Evolutionary conservation across 1,140 invertebrate genomes (phyloP), one percentile per base, ranked within the genome.

Genomic region (Zaprionus gabonicus): DNA sequence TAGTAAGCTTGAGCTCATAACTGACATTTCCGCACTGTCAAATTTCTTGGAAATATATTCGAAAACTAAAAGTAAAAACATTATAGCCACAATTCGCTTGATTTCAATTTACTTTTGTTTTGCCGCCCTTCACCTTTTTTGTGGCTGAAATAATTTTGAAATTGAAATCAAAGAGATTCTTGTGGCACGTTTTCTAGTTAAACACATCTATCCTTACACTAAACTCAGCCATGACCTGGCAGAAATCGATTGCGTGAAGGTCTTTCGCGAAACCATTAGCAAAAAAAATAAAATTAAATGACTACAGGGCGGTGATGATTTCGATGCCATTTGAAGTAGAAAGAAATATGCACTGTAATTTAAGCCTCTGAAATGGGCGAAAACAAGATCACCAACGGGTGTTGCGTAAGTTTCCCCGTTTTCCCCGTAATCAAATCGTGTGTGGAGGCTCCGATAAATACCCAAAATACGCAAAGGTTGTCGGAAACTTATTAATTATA

Each of bases 191-290:
- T 57, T 70, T 57, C 49, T n/a, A 55, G 38, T 25, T 66, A 3
- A 13, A 27, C 17, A 38, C 13, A 72, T 75, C 67, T 20, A 71
- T 71, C 58, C 72, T 71, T 75, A 58, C 10, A 64, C 53, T 51
- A 75, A 71, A 38, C 38, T 58, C 53, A 64, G 34, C 59, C 67
- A 55, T 75, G 72, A 75, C 72, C 72, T 23, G 41, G 27, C 67
- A 63, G 12, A 63, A 75, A 66, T 67, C 20, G n/a, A 46, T 67
- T 46, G 31, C 4, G 23, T 2, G 28, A 67, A 67, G 65, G 65
- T 58, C 55, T 27, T 5, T 6, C 15, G 4, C 31, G 10, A 51
- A 51, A 46, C 41, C 55, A 46, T 49, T 41, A 66, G 23, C 53
- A 28, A 41, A 44, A 25, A 20, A 20, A 20, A 49, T 3, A 28